Evolutionary conservation across 1,140 invertebrate species (phyloP).

Genomic region (Pseudomyrmex sp.): DNA sequence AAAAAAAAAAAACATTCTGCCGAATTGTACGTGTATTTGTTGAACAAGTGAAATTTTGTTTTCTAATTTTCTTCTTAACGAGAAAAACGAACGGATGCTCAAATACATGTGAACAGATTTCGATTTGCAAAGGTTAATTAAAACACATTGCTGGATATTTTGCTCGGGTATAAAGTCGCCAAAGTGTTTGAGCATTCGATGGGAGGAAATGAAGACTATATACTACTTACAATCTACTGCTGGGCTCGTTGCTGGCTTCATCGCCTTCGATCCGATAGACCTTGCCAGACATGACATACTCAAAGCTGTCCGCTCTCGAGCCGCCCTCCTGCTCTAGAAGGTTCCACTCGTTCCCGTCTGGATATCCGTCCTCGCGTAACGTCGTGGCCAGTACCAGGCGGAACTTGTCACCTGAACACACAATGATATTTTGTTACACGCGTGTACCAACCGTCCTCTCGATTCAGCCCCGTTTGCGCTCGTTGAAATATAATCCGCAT

Average conservation of each 20-base stretch:
- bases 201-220: constrained; percentile 1
- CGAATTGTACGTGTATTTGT: too few species aligned
- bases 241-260: constrained; percentile 94
- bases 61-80: too few species aligned
- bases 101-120: too few species aligned
- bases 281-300: constrained; percentile 99
- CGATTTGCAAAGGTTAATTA: too few species aligned
- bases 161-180: too few species aligned
- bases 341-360: constrained; percentile 97
- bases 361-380: constrained; percentile 97
- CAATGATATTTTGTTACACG: constrained; percentile 11
- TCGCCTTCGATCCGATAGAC: constrained; percentile 99
- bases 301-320: constrained; percentile 97
- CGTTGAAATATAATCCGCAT: background rate
- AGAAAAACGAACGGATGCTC: too few species aligned
- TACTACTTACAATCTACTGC: constrained; percentile 91
- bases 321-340: constrained; percentile 92
- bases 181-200: too few species aligned
- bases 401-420: constrained; percentile 92
- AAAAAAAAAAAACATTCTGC: too few species aligned
- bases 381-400: constrained; percentile 97
- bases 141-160: too few species aligned
- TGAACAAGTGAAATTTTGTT: too few species aligned
- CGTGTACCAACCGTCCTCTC: background rate
- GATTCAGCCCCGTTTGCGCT: background rate